Conservation (phyloP, 2,888 invertebrate species). For the Harmothoe impar region DNA sequence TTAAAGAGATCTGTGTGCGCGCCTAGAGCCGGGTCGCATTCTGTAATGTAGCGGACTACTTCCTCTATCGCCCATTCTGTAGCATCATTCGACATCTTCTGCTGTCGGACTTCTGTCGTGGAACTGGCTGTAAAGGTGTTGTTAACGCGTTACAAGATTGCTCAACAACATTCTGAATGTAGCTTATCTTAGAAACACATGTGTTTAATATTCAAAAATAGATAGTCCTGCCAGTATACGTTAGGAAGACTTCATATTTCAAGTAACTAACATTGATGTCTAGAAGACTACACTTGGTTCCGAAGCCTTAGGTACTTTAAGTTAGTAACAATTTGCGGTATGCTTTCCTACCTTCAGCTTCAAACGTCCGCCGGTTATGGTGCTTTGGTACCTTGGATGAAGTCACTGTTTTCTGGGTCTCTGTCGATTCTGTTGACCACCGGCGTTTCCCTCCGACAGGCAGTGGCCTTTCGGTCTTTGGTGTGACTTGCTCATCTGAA, state of each 20-base stretch:
- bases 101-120: conserved; percentile 77
- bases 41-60: conserved; percentile 94
- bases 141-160: too few relatives aligned
- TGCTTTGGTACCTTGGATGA: conserved; percentile 69
- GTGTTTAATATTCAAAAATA: too few relatives aligned
- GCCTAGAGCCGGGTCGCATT: conserved; percentile 92
- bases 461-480: conserved; percentile 20
- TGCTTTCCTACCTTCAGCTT: conserved; percentile 77
- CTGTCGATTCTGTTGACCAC: conserved; percentile 83
- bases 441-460: conserved; percentile 73
- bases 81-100: conserved; percentile 73
- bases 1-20: conserved; percentile 95
- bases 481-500: neutral
- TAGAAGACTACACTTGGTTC: too few relatives aligned
- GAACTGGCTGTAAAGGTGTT: conserved; percentile 79
- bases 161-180: too few relatives aligned
- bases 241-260: too few relatives aligned
- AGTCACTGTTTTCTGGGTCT: conserved; percentile 74
- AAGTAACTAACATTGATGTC: too few relatives aligned
- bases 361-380: conserved; percentile 70
- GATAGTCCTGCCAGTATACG: too few relatives aligned
- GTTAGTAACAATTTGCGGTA: too few relatives aligned
- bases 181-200: neutral
- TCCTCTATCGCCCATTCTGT: conserved; percentile 94
- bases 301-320: too few relatives aligned